These are phyloP conservation scores for Lamprotornis superbus DNA, from an alignment of 2,113 vertebrate species.

Conservation along the genomic window DNA sequence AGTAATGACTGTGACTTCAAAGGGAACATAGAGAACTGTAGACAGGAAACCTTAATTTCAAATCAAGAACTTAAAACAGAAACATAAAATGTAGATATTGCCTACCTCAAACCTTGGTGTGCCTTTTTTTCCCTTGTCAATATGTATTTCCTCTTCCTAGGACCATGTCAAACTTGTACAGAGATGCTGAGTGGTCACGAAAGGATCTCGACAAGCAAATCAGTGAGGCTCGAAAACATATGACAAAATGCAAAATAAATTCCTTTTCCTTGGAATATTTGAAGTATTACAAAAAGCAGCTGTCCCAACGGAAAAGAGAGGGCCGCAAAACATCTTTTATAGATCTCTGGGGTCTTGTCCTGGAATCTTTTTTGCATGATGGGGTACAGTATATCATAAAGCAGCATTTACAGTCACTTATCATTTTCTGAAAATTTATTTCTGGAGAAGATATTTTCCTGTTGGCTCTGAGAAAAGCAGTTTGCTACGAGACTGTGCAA, in stretches of 20 bases:
- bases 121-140: background rate
- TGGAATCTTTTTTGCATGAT: constrained; percentile 75
- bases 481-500: fast-evolving
- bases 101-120: background rate
- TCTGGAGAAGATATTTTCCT: background rate
- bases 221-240: constrained; percentile 55
- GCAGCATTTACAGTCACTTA: background rate
- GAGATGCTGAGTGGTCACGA: constrained; percentile 77
- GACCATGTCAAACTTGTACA: constrained; percentile 75
- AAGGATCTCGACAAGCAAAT: constrained; percentile 63
- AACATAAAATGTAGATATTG: background rate
- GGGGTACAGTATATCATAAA: constrained; percentile 69
- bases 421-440: background rate
- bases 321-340: constrained; percentile 72
- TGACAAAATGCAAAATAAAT: constrained; percentile 58
- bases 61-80: background rate
- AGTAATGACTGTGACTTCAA: background rate
- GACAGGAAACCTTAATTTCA: background rate
- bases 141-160: constrained; percentile 42
- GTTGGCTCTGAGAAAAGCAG: background rate
- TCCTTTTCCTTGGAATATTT: constrained; percentile 64
- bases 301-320: constrained; percentile 59
- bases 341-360: constrained; percentile 75
- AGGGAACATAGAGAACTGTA: background rate
- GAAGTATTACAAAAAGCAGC: constrained; percentile 70